Conservation (phyloP, 35 echinoderm and acorn worm genomes). For the Strongylocentrotus purpuratus region DNA sequence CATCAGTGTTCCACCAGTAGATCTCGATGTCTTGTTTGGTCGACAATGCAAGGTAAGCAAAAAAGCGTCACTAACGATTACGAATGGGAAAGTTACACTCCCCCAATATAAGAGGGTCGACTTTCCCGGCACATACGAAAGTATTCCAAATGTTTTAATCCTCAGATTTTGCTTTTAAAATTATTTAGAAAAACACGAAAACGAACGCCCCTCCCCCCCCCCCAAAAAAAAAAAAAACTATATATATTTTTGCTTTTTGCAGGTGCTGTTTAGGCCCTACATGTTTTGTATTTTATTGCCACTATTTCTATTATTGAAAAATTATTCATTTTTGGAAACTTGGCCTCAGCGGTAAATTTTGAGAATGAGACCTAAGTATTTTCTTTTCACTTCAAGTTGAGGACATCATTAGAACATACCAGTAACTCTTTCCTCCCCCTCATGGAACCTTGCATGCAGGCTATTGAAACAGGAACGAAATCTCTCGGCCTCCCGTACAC, state of each 20-base stretch:
- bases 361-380: neutral
- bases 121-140: neutral
- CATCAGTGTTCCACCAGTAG: slow-evolving; percentile 32
- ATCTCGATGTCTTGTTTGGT: slow-evolving; percentile 45
- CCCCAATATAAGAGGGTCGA: neutral
- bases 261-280: neutral
- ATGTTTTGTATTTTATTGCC: neutral
- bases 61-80: neutral
- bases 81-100: neutral
- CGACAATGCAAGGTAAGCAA: slow-evolving; percentile 36
- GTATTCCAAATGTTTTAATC: neutral
- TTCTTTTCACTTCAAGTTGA: neutral
- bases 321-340: neutral
- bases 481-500: slow-evolving; percentile 43
- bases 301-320: neutral
- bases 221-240: too few species aligned
- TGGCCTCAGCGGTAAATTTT: neutral
- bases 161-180: neutral
- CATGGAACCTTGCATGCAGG: neutral
- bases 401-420: neutral
- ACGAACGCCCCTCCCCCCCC: neutral
- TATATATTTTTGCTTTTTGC: too few species aligned
- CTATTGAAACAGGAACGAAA: neutral
- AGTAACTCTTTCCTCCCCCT: neutral
- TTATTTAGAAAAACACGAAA: neutral